Base-by-base conservation (phyloP, 2,888 invertebrate species). In the Agrotis clavis region DNA sequence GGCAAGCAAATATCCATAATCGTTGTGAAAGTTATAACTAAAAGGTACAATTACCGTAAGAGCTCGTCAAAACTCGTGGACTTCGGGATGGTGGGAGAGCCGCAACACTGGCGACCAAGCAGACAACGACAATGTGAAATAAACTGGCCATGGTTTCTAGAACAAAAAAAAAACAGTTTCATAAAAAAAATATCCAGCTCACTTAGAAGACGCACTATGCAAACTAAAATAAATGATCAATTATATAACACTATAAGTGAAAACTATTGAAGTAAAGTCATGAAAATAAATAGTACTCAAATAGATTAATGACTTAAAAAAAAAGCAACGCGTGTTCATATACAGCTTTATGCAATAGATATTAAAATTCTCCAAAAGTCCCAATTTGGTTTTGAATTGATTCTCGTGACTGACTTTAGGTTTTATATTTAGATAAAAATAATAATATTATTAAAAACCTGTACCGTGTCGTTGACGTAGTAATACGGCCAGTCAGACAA, bases 101-200 rank as follows among this genome's bases (percentile, higher is more conserved):
- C 3, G 50, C 56, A 25, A 60, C 65, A 57, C 65, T 70, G 9
- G 61, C 81, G 16, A 75, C 6, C 45, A 81, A 48, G 25, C 72
- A 75, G 21, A 30, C 48, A 14, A 76, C 30, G 7, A 79, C 25
- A 41, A 79, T 59, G 45, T 60, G 5, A 4, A 69, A 4, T 54
- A 71, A 9, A n/a, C 51, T 57, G 48, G 66, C 48, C 81, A 81
- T 81, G 51, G 13, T 81, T 45, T 71, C 79, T 81, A 59, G 0
- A 71, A 74, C 54, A 13, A 61, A 65, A 16, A n/a, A 41, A 25
- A 0, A 51, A 60, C 7, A 25, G 1, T 53, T 53, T 35, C 9
- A 41, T 41, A 5, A 19, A 30, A 25, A 19, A 16, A 48, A 54
- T 21, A 9, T n/a, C n/a, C 1, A 9, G 48, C 6, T n/a, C 4